Evolutionary conservation across 2,113 vertebrate species (phyloP).

Genomic region (Triplophysa rosa): DNA sequence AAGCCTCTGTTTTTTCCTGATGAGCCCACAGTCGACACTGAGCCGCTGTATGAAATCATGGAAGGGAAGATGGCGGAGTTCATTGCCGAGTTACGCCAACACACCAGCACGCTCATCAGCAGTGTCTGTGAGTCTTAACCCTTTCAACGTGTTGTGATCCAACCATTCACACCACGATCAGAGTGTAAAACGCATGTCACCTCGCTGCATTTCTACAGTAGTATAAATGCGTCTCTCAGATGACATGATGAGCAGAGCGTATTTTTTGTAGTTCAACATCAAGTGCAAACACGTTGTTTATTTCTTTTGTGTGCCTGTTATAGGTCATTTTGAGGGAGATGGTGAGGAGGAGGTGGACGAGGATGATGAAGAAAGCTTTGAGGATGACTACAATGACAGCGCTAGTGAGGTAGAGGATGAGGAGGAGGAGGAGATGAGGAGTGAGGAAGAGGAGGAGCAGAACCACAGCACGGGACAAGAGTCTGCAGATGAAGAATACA

Average conservation of each 20-base stretch:
- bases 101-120: slow-evolving; percentile 46
- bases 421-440: slow-evolving; percentile 59
- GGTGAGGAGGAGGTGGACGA: slow-evolving; percentile 57
- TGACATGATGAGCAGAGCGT: too few relatives aligned
- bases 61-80: slow-evolving; percentile 69
- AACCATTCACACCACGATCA: too few relatives aligned
- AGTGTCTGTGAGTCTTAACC: slow-evolving; percentile 61
- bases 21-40: slow-evolving; percentile 62
- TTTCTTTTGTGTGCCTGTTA: neutral
- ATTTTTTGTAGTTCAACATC: too few relatives aligned
- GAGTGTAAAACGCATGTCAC: too few relatives aligned
- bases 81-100: slow-evolving; percentile 55
- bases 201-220: too few relatives aligned
- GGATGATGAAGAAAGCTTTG: slow-evolving; percentile 44
- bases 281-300: too few relatives aligned
- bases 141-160: too few relatives aligned
- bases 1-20: slow-evolving; percentile 69
- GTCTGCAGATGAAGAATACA: slow-evolving; percentile 53
- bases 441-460: slow-evolving; percentile 48
- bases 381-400: slow-evolving; percentile 56
- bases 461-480: slow-evolving; percentile 29
- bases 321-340: slow-evolving; percentile 35
- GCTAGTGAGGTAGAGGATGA: slow-evolving; percentile 54
- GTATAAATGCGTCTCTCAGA: too few relatives aligned
- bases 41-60: slow-evolving; percentile 59